Evolutionary conservation across 2,797 vertebrate species (phyloP).

Genomic region (Cossypha dichroa): DNA sequence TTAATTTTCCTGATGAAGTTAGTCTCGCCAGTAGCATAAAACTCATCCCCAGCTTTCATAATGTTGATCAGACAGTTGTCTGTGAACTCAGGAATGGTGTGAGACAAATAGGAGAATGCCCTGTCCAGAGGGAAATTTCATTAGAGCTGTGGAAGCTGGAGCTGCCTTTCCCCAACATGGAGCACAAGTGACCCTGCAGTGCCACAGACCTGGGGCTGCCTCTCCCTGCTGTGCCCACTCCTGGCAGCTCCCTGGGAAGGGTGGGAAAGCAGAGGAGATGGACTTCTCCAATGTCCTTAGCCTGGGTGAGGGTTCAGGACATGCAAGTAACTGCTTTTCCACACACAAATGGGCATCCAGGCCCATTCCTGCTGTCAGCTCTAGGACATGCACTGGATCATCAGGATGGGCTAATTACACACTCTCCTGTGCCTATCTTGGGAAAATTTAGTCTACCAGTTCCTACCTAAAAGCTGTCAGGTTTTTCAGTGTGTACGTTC

Average conservation of each 20-base stretch:
- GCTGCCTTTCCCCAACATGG: neutral
- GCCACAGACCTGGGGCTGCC: neutral
- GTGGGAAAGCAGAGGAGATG: neutral
- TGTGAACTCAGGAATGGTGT: conserved; percentile 91
- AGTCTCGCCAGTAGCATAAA: conserved; percentile 89
- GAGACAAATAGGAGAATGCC: conserved; percentile 86
- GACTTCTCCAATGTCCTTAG: neutral
- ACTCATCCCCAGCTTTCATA: conserved; percentile 87
- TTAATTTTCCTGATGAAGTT: conserved; percentile 93
- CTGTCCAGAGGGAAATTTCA: conserved; percentile 62
- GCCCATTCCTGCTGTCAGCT: neutral
- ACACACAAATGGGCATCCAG: neutral
- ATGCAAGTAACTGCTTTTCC: neutral
- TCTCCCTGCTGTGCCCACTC: neutral
- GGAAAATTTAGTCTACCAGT: neutral
- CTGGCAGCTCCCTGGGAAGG: neutral
- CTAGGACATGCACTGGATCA: neutral
- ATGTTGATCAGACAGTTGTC: conserved; percentile 97
- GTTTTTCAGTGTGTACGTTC: neutral
- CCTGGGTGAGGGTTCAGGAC: neutral
- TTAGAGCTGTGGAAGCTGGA: neutral
- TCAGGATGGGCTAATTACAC: neutral
- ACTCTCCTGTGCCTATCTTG: neutral
- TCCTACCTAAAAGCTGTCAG: neutral
- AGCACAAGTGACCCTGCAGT: neutral